These are phyloP conservation scores for Drosophila tripunctata DNA, from an alignment of 2,888 invertebrate species.

Conservation along the genomic window DNA sequence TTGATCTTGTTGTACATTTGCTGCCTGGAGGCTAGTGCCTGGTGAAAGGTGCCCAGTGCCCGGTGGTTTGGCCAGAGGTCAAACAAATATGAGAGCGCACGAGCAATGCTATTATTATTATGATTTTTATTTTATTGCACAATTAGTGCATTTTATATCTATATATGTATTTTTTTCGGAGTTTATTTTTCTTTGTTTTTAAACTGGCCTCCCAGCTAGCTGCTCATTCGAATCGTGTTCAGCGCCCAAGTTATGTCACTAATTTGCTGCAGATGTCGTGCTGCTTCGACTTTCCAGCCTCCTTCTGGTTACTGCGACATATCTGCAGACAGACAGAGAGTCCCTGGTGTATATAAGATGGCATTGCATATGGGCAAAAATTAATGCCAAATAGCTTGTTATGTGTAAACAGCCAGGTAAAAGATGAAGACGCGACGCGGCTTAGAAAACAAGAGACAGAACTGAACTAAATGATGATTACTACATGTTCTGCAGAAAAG, in stretches of 20 bases:
- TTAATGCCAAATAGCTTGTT: constrained; percentile 74
- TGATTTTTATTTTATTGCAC: constrained; percentile 58
- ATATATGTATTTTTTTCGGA: background rate
- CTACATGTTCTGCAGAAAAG: constrained; percentile 68
- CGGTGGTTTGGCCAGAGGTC: constrained; percentile 65
- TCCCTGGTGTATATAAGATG: constrained; percentile 62
- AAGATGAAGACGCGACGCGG: background rate
- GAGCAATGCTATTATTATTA: constrained; percentile 60
- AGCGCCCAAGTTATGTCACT: constrained; percentile 70
- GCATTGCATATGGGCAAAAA: constrained; percentile 76
- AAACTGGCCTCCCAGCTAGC: constrained; percentile 52
- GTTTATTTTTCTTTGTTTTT: constrained; percentile 1
- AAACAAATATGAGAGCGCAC: constrained; percentile 72
- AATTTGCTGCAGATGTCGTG: constrained; percentile 72
- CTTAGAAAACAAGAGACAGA: constrained; percentile 13
- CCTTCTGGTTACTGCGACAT: constrained; percentile 59
- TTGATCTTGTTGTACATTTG: constrained; percentile 9
- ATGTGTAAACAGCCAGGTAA: constrained; percentile 8
- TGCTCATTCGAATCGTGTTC: constrained; percentile 60
- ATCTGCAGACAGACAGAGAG: constrained; percentile 45
- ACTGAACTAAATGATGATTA: constrained; percentile 65
- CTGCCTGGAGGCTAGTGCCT: constrained; percentile 24
- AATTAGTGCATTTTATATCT: constrained; percentile 64
- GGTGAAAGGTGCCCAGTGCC: constrained; percentile 59
- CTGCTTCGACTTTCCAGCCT: constrained; percentile 18